Evolutionary conservation across 1,140 invertebrate species (phyloP).

Genomic region (Conopomorpha cramerella): DNA sequence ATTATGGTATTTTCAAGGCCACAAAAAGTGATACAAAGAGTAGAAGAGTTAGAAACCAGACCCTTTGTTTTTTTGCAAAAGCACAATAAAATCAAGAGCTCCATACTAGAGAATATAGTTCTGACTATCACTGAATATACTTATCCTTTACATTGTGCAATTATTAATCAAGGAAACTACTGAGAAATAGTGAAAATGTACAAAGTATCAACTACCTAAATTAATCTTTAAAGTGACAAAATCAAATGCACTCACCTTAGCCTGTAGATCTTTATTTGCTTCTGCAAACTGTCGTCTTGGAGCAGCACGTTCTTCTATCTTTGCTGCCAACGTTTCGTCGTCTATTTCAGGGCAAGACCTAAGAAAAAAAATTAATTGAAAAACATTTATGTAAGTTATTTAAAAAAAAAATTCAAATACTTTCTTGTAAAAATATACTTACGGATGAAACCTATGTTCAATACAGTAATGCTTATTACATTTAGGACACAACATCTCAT

Average conservation of each 20-base stretch:
- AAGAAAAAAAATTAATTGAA: slow-evolving; percentile 5
- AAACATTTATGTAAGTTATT: not conserved
- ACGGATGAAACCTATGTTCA: slow-evolving; percentile 64
- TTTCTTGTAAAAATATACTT: slow-evolving; percentile 44
- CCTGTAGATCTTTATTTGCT: slow-evolving; percentile 56
- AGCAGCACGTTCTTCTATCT: slow-evolving; percentile 56
- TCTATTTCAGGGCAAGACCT: slow-evolving; percentile 59
- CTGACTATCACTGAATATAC: no score
- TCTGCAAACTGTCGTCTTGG: slow-evolving; percentile 53
- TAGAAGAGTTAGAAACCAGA: no score
- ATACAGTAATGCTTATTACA: slow-evolving; percentile 67
- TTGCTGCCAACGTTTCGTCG: slow-evolving; percentile 43
- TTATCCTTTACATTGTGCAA: no score
- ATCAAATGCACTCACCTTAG: slow-evolving; percentile 56
- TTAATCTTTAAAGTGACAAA: no score
- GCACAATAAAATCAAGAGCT: no score
- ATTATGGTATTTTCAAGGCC: no score
- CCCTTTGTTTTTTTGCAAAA: no score
- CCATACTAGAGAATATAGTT: no score
- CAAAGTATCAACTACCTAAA: no score
- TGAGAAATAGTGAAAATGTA: no score
- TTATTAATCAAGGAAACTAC: no score
- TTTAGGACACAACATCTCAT: slow-evolving; percentile 62
- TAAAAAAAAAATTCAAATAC: not conserved
- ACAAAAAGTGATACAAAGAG: no score